These are phyloP conservation scores for Telenomus remus DNA, from an alignment of 1,140 invertebrate species.

Conservation along the genomic window DNA sequence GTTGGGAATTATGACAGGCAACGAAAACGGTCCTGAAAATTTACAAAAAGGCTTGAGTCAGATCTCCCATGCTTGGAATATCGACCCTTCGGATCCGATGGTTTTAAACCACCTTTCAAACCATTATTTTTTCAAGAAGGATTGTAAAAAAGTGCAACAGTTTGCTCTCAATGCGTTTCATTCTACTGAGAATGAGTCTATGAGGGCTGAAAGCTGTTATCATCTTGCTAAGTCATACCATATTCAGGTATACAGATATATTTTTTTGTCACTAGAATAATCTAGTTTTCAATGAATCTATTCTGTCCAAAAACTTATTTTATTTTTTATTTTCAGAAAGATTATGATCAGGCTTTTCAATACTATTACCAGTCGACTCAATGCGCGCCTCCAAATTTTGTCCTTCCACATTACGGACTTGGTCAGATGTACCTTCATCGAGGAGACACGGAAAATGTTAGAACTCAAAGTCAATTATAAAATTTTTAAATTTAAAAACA, in stretches of 20 bases:
- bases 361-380: conserved; percentile 99
- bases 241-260: conserved; percentile 84
- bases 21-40: conserved; percentile 93
- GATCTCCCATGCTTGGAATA: conserved; percentile 97
- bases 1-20: conserved; percentile 94
- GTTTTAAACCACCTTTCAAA: conserved; percentile 99
- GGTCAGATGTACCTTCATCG: conserved; percentile 99
- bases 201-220: conserved; percentile 99
- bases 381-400: conserved; percentile 94
- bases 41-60: conserved; percentile 96
- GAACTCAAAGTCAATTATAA: conserved; percentile 4
- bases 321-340: conserved; percentile 77
- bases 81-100: conserved; percentile 99
- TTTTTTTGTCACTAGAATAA: background rate
- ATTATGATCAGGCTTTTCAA: conserved; percentile 98
- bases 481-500: conserved; percentile 7
- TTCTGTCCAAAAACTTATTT: background rate
- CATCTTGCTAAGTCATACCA: conserved; percentile 97
- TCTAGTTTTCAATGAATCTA: background rate
- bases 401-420: conserved; percentile 96
- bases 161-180: conserved; percentile 98
- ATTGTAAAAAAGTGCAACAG: conserved; percentile 96
- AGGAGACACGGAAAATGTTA: conserved; percentile 96
- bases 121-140: conserved; percentile 99
- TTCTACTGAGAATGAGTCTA: conserved; percentile 99